Conservation (phyloP, 2,888 invertebrate genomes). For the Habrosyne pyritoides region DNA sequence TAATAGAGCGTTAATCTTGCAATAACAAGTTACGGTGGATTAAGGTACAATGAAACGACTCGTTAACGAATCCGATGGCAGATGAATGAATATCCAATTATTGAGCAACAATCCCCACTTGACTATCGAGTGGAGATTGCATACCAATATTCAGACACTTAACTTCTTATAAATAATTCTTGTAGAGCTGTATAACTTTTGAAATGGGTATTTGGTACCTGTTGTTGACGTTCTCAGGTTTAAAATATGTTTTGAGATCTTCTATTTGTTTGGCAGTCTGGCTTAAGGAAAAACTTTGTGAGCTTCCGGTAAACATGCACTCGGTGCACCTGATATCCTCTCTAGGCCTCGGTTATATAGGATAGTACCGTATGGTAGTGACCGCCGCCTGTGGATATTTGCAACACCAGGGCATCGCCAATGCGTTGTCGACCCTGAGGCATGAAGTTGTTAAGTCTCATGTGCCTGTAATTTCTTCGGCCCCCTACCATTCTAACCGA, state of each 20-base stretch:
- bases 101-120: conserved; percentile 49
- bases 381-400: too few relatives aligned
- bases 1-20: conserved; percentile 1
- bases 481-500: too few relatives aligned
- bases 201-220: neutral
- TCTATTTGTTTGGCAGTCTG: neutral
- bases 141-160: conserved; percentile 56
- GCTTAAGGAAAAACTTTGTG: neutral
- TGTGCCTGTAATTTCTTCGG: too few relatives aligned
- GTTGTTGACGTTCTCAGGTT: neutral
- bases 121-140: conserved; percentile 38
- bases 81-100: conserved; percentile 50
- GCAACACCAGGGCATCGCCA: too few relatives aligned
- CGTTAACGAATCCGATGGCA: conserved; percentile 48
- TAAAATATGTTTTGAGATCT: neutral
- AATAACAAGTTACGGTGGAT: conserved; percentile 9
- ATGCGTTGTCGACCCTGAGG: too few relatives aligned
- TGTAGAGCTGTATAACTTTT: neutral
- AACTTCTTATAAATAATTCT: neutral
- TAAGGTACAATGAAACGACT: conserved; percentile 36
- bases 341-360: too few relatives aligned
- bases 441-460: too few relatives aligned
- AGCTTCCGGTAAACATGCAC: too few relatives aligned
- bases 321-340: too few relatives aligned
- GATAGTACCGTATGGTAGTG: too few relatives aligned